Base-by-base conservation (phyloP, 2,797 vertebrate genomes). In the Myripristis murdjan region DNA sequence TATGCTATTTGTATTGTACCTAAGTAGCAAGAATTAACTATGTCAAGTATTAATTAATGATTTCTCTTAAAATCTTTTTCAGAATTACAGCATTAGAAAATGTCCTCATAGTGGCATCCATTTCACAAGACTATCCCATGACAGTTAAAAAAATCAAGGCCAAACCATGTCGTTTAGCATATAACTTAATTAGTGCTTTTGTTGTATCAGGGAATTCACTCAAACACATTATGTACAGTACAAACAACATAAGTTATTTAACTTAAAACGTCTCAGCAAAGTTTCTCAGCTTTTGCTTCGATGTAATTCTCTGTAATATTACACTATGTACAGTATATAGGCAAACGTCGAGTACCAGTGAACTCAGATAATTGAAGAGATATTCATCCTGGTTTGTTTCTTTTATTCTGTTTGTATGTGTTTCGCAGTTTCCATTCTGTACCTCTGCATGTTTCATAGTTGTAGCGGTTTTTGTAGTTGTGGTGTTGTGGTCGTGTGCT, bases 1-100 rank as follows among this genome's bases (percentile, higher is more conserved):
- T 98, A 97, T 96, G 96, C 96, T 95, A 94, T 95, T 94, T 94
- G 92, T 95, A 95, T 95, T 96, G 95, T 97, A 97, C 96, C 96
- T 93, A 94, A 94, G 94, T 93, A 95, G 92, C 91, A 95, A 90
- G 90, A 93, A 85, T 89, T 77, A 90, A 88, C 91, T 77, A 73
- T 85, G 85, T 94, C 89, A 93, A 94, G 89, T 92, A 88, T 89
- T 88, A 76, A 60, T 87, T 70, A 88, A 89, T 90, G 84, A 92
- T 80, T 76, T 91, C 81, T 82, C 52, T 80, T 87, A 77, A 82
- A 87, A 80, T 81, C 55, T 63, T 86, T 83, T 79, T 84, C 64
- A 89, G 93, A 90, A 94, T 92, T 91, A 91, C 88, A 93, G 87
- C 93, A 92, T 92, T 94, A 92, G 70, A 91, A 95, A 94, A 94